phyloP scores from a whole-genome alignment of 2,888 invertebrate genomes.

The Macrosoma leucophasiata region DNA sequence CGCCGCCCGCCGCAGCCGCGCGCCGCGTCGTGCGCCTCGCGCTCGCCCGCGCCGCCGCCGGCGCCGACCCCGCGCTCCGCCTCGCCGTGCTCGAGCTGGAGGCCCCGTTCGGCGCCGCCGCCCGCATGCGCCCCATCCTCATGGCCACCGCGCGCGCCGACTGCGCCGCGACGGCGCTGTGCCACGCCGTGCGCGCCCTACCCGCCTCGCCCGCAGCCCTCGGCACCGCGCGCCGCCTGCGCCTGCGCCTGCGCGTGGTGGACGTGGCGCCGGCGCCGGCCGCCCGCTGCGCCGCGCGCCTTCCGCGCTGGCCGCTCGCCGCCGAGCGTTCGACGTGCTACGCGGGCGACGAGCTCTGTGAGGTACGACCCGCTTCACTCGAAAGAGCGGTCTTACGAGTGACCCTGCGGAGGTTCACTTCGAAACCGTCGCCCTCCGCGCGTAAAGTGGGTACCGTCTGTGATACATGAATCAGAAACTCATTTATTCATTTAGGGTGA shows the following conservation, averaged over 20 bases:
- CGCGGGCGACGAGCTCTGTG: constrained; percentile 41
- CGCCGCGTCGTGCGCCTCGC: constrained; percentile 25
- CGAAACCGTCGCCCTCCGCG: no score
- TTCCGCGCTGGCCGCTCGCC: constrained; percentile 35
- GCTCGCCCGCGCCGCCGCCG: constrained; percentile 10
- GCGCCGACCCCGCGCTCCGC: constrained; percentile 29
- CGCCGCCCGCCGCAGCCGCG: constrained; percentile 14
- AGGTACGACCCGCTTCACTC: constrained; percentile 28
- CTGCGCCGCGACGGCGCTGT: constrained; percentile 30
- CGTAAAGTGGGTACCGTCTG: neutral
- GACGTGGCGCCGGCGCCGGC: constrained; percentile 20
- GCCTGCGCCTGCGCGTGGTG: constrained; percentile 29
- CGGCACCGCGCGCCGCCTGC: constrained; percentile 16
- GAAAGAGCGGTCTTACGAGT: neutral
- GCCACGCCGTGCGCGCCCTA: constrained; percentile 39
- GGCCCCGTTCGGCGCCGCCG: constrained; percentile 37
- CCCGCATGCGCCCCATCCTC: constrained; percentile 42
- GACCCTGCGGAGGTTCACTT: constrained; percentile 11
- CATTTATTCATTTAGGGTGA: no score
- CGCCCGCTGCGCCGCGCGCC: constrained; percentile 31
- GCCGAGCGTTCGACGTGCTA: constrained; percentile 42
- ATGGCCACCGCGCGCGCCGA: constrained; percentile 35
- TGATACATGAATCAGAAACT: no score
- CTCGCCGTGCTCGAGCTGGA: constrained; percentile 51
- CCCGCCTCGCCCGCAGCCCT: constrained; percentile 5